Conservation (phyloP, 2,113 vertebrate genomes). For the Ancistrus triradiatus region DNA sequence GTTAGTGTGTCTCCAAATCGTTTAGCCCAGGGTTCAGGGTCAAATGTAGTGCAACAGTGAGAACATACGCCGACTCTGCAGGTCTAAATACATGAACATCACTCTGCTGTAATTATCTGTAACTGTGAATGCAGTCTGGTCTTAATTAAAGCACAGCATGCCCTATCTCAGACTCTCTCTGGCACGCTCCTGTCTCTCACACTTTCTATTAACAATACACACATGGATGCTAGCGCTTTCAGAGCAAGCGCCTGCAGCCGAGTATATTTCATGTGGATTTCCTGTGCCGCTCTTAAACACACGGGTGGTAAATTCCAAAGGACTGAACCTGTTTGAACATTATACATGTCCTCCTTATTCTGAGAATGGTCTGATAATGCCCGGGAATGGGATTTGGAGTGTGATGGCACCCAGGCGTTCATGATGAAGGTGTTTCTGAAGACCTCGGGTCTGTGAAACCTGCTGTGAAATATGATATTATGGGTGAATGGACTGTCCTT, state of each 20-base stretch:
- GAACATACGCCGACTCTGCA: slow-evolving; percentile 34
- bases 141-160: slow-evolving; percentile 35
- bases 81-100: slow-evolving; percentile 34
- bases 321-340: not conserved
- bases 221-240: no score
- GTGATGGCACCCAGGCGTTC: not conserved
- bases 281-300: not conserved
- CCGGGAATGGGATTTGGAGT: not conserved
- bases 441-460: not conserved
- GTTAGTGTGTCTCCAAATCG: no score
- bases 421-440: not conserved
- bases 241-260: not conserved
- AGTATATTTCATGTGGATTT: no score
- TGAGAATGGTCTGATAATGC: not conserved
- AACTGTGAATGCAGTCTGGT: slow-evolving; percentile 10
- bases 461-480: not conserved
- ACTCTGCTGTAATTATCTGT: slow-evolving; percentile 40
- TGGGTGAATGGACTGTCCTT: not conserved
- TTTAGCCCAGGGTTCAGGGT: not conserved
- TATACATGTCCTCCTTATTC: not conserved
- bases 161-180: slow-evolving; percentile 1
- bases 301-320: not conserved
- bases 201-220: no score
- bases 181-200: not conserved
- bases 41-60: slow-evolving; percentile 19